Conservation (phyloP, 2,797 vertebrate genomes). For the Chaetophractus vellerosus region DNA sequence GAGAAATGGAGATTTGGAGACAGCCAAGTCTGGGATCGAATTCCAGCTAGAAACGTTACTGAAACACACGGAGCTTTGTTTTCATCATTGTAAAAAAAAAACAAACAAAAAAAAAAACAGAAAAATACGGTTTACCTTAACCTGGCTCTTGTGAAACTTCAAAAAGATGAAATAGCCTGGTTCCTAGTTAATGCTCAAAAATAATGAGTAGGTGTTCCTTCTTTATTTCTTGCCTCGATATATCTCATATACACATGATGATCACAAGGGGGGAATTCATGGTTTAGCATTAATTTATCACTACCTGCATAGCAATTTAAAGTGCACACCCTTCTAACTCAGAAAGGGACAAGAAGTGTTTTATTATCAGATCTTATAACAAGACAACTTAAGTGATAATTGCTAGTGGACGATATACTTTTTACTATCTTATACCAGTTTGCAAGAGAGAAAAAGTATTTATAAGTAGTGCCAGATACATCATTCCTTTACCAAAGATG, state of each 20-base stretch:
- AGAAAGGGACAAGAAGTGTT: neutral
- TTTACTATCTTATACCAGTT: constrained; percentile 51
- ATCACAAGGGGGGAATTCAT: neutral
- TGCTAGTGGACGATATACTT: neutral
- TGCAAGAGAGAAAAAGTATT: constrained; percentile 31
- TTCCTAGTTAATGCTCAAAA: constrained; percentile 16
- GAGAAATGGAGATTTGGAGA: neutral
- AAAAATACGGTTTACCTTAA: neutral
- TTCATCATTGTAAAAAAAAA: neutral
- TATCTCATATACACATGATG: neutral
- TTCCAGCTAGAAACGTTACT: neutral
- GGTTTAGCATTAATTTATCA: neutral
- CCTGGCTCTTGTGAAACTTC: neutral
- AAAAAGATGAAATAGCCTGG: neutral
- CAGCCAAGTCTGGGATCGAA: neutral
- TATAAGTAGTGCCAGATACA: neutral
- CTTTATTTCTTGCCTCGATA: constrained; percentile 16
- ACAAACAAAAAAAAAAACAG: neutral
- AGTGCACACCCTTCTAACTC: neutral
- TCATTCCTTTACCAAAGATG: neutral
- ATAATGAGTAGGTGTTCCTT: neutral
- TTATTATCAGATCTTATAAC: neutral
- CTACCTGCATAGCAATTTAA: neutral
- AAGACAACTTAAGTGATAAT: neutral
- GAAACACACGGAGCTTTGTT: neutral